Evolutionary conservation across 2,113 vertebrate genomes (phyloP).

Genomic region (Delphinus delphis): DNA sequence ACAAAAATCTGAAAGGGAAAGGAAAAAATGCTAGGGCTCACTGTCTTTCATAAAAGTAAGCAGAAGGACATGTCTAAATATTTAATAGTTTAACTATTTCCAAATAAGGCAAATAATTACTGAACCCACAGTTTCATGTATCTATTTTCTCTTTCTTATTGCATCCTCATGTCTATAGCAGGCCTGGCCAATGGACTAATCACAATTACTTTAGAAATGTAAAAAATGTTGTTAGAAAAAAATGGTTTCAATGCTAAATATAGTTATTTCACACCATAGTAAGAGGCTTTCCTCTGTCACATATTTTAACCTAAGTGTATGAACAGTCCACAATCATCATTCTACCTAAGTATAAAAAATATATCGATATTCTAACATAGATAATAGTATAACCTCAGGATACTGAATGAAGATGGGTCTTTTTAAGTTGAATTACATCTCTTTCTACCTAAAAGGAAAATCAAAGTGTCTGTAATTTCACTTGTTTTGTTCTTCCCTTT

Average conservation of each 20-base stretch:
- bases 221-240: neutral
- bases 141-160: neutral
- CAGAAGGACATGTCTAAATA: neutral
- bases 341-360: neutral
- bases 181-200: neutral
- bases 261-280: neutral
- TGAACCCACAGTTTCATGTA: neutral
- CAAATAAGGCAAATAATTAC: neutral
- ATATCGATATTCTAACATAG: neutral
- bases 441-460: neutral
- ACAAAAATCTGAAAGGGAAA: neutral
- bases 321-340: neutral
- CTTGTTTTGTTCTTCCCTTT: neutral
- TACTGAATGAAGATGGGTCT: neutral
- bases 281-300: neutral
- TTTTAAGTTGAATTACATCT: neutral
- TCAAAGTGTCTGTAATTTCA: neutral
- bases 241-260: neutral
- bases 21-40: neutral
- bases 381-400: neutral
- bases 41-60: neutral
- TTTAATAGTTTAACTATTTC: neutral
- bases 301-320: neutral
- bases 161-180: neutral
- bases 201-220: neutral